Evolutionary conservation across 2,113 vertebrate genomes (phyloP), one percentile per base, ranked within the genome.

Genomic region (Cyanoramphus novaezelandiae): DNA sequence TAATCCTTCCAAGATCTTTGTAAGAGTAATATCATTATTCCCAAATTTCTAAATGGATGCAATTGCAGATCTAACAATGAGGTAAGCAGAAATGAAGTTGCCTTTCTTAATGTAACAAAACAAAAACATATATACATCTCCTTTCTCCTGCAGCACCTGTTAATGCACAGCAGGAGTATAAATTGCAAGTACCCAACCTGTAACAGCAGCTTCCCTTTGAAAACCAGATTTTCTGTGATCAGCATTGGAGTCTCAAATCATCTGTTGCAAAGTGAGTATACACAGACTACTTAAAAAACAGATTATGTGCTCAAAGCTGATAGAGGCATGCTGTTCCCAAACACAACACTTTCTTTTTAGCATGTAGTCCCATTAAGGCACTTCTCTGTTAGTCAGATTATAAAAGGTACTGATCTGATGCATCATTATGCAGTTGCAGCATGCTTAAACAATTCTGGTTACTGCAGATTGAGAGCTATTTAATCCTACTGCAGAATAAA

Each of bases 401-500:
- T 76, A 67, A 90, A 86, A 64, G 57, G 52, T 78, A 88, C 15
- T 83, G 50, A 39, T 92, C 82, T 68, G 68, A 88, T 80, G 27
- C 75, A 72, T 93, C 74, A 53, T 95, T 94, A 74, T 60, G 78
- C 44, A 86, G 86, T 49, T 94, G 47, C 79, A 93, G 71, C 20
- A 1, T 29, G 16, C 83, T 90, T 77, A 64, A 88, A 63, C 43
- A 76, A 92, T 92, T 78, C 64, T 85, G 65, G 68, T 53, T 85
- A 35, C 71, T 86, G 78, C 77, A 79, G 71, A 79, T 75, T 92
- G 70, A 81, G 74, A 95, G 65, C 57, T 87, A 92, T 93, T 92
- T 96, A 97, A 91, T 79, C 83, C 28, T 65, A 86, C 43, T 6
- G 7, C 44, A 81, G 92, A 94, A 89, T 44, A 67, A 95, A 95